A percentile compares a stretch with the other conserved stretches of the same genome.
Evolutionary conservation across 2,113 vertebrate species (phyloP).

Genomic region (Turnix velox): DNA sequence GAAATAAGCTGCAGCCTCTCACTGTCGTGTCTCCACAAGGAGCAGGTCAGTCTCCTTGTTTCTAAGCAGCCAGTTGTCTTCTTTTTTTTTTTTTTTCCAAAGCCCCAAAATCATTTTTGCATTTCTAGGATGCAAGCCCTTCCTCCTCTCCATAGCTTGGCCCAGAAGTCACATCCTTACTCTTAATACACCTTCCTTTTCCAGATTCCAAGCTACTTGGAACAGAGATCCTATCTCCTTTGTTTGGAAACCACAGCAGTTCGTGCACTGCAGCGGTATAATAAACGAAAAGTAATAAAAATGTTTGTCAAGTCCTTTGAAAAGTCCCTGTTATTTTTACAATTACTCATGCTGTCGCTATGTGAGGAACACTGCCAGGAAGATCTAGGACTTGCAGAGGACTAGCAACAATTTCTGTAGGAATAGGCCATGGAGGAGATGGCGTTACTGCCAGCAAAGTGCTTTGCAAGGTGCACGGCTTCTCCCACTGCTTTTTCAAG

Average conservation of each 20-base stretch:
- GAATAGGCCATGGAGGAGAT: background rate
- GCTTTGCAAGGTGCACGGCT: slow-evolving; percentile 40
- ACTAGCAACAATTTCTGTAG: slow-evolving; percentile 19
- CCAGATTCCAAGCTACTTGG: slow-evolving; percentile 2
- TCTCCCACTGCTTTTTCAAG: slow-evolving; percentile 60
- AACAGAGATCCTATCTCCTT: background rate
- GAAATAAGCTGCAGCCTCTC: background rate
- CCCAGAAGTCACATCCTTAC: background rate
- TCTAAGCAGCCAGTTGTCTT: background rate
- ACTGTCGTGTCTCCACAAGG: background rate
- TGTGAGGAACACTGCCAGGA: slow-evolving; percentile 51
- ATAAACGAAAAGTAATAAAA: slow-evolving; percentile 57
- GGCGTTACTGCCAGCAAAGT: slow-evolving; percentile 33
- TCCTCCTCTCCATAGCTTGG: background rate
- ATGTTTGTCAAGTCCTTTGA: slow-evolving; percentile 5
- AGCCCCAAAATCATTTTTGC: background rate
- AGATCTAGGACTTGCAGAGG: slow-evolving; percentile 26
- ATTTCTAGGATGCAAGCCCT: background rate
- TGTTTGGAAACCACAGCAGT: background rate
- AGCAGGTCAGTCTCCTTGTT: background rate
- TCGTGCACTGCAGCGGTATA: background rate
- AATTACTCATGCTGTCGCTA: slow-evolving; percentile 28
- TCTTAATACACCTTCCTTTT: background rate
- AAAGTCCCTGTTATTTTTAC: slow-evolving; percentile 27
- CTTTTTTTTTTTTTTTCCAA: background rate